phyloP scores from a whole-genome alignment of 1,140 invertebrate species.

The Drosophila virilis region DNA sequence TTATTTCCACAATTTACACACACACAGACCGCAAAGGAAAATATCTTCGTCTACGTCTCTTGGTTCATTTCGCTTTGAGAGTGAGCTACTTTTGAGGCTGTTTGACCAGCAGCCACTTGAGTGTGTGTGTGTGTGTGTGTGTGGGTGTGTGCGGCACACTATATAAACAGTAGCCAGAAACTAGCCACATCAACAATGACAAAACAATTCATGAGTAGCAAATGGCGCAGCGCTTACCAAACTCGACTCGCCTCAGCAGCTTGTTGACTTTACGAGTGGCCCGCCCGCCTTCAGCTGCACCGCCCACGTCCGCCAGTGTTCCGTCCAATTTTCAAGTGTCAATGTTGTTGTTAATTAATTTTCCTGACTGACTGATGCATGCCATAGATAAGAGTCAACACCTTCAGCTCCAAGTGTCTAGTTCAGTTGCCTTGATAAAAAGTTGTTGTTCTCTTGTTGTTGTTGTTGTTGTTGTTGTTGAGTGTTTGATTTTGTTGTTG shows the following conservation, averaged over 20 bases:
- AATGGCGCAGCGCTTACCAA: constrained; percentile 52
- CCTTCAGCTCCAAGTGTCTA: constrained; percentile 25
- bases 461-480: constrained; percentile 19
- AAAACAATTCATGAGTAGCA: constrained; percentile 48
- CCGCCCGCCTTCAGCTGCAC: neutral
- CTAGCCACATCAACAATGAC: constrained; percentile 53
- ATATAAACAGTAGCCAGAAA: constrained; percentile 39
- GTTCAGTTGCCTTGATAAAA: constrained; percentile 46
- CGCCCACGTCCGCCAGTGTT: constrained; percentile 10
- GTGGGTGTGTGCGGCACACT: constrained; percentile 6
- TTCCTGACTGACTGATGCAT: constrained; percentile 77
- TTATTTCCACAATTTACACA: constrained; percentile 48
- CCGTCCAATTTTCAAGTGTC: constrained; percentile 79
- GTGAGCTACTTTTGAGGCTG: constrained; percentile 49
- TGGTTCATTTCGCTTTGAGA: constrained; percentile 18
- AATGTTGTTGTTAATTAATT: constrained; percentile 82
- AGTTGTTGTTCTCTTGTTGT: constrained; percentile 43
- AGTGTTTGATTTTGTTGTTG: constrained; percentile 28
- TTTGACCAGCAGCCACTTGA: constrained; percentile 27
- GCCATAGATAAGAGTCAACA: constrained; percentile 66
- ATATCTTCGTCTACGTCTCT: constrained; percentile 10
- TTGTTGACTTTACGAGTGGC: constrained; percentile 72
- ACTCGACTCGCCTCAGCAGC: constrained; percentile 55
- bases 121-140: constrained; percentile 6
- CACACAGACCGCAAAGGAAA: constrained; percentile 24